Evolutionary conservation across 2,888 invertebrate genomes (phyloP), one percentile per base, ranked within the genome.

Genomic region (Hyles lineata): DNA sequence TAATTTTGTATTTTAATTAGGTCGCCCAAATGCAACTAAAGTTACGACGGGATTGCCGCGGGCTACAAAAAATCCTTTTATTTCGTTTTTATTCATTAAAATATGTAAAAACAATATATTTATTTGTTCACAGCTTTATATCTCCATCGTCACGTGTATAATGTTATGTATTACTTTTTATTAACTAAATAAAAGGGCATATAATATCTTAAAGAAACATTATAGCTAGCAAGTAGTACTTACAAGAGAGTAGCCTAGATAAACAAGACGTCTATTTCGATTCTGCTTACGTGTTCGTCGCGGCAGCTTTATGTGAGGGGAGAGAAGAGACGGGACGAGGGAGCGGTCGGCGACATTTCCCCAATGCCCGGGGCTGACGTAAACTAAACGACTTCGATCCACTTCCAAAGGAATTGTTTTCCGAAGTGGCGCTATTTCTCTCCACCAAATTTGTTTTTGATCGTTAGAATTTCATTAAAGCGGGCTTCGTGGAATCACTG

Each of bases 321-420:
- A 76, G 77, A 75, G 74, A 73, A 74, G 72, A 74, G 69, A 62
- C 52, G 32, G 71, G 50, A 62, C 29, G 71, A 55, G 71, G 62
- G 62, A 62, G 25, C 62, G 50, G 74, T 52, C 76, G 72, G 32
- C 72, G 74, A 72, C 72, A 70, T 73, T 77, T 72, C 71, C 70
- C 61, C 69, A 72, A 74, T 75, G 77, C 74, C 71, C 71, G 69
- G 72, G 73, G 83, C 83, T 85, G 85, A 86, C 84, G 83, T 82
- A 77, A 79, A 75, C 82, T 76, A 81, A 85, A 83, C 78, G 80
- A 80, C 74, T 74, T 73, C 77, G 76, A 79, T 80, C 71, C 59
- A 71, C 82, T 77, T 79, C 76, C 75, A 76, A 74, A 76, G 76
- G 82, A 80, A 86, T 86, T 85, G 85, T 84, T 86, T 82, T 83